A percentile compares a stretch with the other conserved stretches of the same genome.
Conservation (phyloP, 2,113 vertebrate species). For the Suncus etruscus region DNA sequence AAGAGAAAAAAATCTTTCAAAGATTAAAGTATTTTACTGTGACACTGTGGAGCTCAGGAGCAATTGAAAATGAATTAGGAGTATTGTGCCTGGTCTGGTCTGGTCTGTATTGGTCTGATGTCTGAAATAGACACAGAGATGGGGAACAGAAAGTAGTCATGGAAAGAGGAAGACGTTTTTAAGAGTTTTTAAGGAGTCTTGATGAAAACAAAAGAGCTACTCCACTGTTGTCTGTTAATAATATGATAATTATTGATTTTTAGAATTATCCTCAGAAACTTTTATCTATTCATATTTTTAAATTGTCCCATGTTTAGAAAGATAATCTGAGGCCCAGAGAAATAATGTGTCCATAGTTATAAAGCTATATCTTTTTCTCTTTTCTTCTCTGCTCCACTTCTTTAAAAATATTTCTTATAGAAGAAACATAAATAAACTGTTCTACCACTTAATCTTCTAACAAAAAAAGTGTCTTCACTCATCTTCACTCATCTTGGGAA, state of each 20-base stretch:
- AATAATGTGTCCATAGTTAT: neutral
- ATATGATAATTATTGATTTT: neutral
- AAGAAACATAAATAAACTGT: neutral
- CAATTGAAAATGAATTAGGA: neutral
- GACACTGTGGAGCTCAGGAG: neutral
- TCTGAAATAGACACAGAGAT: neutral
- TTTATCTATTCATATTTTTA: neutral
- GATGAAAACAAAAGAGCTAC: neutral
- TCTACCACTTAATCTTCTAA: neutral
- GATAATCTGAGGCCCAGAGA: neutral
- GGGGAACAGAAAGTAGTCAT: neutral
- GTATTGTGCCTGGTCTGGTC: no score
- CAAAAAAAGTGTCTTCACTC: neutral
- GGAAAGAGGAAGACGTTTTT: neutral
- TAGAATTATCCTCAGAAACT: neutral
- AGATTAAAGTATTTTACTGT: conserved; percentile 11
- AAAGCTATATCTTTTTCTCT: neutral
- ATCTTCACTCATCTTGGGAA: neutral
- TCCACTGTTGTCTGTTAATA: neutral
- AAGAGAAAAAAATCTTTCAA: neutral
- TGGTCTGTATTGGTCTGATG: no score
- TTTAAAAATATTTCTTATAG: conserved; percentile 11
- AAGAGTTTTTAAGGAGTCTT: neutral
- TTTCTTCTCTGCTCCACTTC: neutral
- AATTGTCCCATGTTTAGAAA: neutral